phyloP scores from a whole-genome alignment of 2,113 vertebrate genomes.

The Myotis davidii region DNA sequence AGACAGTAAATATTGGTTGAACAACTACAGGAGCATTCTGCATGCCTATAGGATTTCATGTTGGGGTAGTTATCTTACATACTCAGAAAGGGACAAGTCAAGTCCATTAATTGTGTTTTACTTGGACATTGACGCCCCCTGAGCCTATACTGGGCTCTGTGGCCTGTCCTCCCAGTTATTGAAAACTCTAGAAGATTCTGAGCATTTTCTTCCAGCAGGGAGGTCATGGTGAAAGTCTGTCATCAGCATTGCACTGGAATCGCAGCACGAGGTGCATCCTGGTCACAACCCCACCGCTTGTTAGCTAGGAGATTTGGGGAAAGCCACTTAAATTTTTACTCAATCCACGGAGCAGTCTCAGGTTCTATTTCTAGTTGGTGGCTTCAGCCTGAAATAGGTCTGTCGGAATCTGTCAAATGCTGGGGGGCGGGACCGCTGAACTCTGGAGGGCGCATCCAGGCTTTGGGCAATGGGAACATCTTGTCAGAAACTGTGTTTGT shows the following conservation, averaged over 20 bases:
- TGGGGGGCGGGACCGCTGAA: not conserved
- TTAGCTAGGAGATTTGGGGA: not conserved
- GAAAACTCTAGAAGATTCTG: not conserved
- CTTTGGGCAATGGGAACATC: not conserved
- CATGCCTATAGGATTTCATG: not conserved
- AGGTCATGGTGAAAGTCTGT: not conserved
- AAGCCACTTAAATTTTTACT: not conserved
- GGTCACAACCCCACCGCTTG: accelerated
- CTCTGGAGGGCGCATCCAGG: not conserved
- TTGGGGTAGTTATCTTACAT: not conserved
- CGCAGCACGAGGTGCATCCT: accelerated
- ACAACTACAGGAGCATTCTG: not conserved
- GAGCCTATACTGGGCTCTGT: not conserved
- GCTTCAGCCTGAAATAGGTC: not conserved
- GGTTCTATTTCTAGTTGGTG: not conserved
- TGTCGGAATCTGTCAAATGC: not conserved
- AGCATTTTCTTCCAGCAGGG: not conserved
- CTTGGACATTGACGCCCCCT: not conserved
- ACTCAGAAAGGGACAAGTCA: not conserved
- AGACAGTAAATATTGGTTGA: not conserved
- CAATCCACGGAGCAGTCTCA: not conserved
- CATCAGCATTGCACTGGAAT: not conserved
- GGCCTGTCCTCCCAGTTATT: not conserved
- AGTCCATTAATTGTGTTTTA: not conserved
- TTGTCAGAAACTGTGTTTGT: slow-evolving; percentile 6